These are phyloP conservation scores for Epistrophe grossulariae DNA, from an alignment of 2,888 invertebrate species.

Conservation along the genomic window DNA sequence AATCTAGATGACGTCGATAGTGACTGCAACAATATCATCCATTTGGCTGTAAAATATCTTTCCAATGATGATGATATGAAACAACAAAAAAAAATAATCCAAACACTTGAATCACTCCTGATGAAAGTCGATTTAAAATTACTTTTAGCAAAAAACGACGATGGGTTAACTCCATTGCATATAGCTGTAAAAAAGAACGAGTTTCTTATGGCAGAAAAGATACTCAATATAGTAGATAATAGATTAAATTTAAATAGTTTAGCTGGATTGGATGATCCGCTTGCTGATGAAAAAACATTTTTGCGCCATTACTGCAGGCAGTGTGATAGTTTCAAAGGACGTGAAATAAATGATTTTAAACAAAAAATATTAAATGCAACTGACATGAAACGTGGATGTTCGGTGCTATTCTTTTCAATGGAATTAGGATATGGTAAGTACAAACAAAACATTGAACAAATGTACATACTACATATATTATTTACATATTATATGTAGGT, in stretches of 20 bases:
- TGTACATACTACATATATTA: too few species aligned
- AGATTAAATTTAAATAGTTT: slow-evolving; percentile 69
- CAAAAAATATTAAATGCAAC: slow-evolving; percentile 79
- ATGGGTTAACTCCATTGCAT: slow-evolving; percentile 81
- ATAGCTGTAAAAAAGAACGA: slow-evolving; percentile 80
- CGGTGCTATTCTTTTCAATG: slow-evolving; percentile 80
- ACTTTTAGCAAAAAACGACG: slow-evolving; percentile 79
- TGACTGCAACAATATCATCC: slow-evolving; percentile 80
- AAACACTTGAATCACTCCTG: slow-evolving; percentile 78
- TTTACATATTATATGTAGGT: too few species aligned
- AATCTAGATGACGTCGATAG: slow-evolving; percentile 78
- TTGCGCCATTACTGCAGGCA: slow-evolving; percentile 33
- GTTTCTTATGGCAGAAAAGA: slow-evolving; percentile 79
- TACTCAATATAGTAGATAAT: slow-evolving; percentile 79
- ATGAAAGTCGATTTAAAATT: slow-evolving; percentile 78
- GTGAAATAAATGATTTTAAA: slow-evolving; percentile 75
- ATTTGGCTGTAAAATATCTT: slow-evolving; percentile 81
- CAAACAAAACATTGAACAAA: too few species aligned
- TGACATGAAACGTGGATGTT: slow-evolving; percentile 80
- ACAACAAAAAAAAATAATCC: slow-evolving; percentile 35
- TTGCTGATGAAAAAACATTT: slow-evolving; percentile 5
- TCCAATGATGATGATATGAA: slow-evolving; percentile 39
- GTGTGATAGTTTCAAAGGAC: slow-evolving; percentile 32
- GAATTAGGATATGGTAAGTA: slow-evolving; percentile 79
- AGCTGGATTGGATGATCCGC: slow-evolving; percentile 39